Evolutionary conservation across 2,888 invertebrate genomes (phyloP).

Genomic region (Epistrophella euchroma): DNA sequence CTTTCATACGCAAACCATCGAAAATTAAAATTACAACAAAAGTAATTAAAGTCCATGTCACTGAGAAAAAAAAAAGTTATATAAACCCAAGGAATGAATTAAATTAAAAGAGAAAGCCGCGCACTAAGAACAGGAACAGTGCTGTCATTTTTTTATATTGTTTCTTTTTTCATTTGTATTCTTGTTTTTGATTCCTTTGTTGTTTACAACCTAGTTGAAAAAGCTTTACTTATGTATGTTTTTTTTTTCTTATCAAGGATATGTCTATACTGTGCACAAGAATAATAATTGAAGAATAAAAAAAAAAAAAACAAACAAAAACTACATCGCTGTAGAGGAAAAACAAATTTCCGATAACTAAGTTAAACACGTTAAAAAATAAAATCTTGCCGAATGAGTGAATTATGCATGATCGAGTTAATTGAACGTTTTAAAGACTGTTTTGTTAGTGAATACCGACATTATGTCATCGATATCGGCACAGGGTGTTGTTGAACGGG

Average conservation of each 20-base stretch:
- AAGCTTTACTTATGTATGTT: conserved; percentile 10
- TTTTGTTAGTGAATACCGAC: conserved; percentile 41
- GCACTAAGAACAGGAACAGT: conserved; percentile 33
- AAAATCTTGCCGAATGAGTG: conserved; percentile 73
- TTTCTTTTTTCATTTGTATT: conserved; percentile 40
- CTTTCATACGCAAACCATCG: conserved; percentile 31
- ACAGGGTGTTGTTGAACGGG: conserved; percentile 95
- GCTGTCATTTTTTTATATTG: conserved; percentile 31
- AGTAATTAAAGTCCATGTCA: conserved; percentile 47
- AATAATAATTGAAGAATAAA: conserved; percentile 25
- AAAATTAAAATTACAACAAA: conserved; percentile 40
- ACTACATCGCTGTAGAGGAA: conserved; percentile 1
- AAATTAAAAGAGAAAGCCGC: conserved; percentile 47
- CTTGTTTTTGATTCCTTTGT: conserved; percentile 51
- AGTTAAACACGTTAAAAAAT: conserved; percentile 27
- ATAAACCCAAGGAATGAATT: conserved; percentile 30
- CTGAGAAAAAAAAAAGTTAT: not conserved
- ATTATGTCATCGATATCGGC: conserved; percentile 93
- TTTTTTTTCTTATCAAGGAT: conserved; percentile 37
- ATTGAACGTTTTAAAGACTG: conserved; percentile 49
- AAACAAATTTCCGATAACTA: not conserved
- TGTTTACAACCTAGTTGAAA: conserved; percentile 30
- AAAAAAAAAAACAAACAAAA: conserved; percentile 21
- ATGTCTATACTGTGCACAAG: conserved; percentile 48
- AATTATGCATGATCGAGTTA: conserved; percentile 66